Evolutionary conservation across 1,140 invertebrate genomes (phyloP).

Genomic region (Bombus turneri): DNA sequence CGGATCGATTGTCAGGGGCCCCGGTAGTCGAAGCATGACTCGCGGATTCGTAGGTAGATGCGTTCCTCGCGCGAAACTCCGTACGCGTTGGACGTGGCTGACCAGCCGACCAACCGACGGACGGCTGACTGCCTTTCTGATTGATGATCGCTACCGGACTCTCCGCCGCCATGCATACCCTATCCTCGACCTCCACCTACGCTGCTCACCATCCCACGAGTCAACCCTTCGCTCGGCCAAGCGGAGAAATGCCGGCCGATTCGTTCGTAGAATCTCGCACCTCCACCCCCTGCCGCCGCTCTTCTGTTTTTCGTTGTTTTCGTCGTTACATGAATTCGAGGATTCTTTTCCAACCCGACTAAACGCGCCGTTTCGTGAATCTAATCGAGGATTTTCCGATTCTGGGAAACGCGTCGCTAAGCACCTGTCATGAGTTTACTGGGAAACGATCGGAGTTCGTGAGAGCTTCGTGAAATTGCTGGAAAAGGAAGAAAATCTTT

Average conservation of each 20-base stretch:
- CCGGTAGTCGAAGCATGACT: conserved; percentile 67
- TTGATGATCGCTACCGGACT: conserved; percentile 81
- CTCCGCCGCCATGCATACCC: conserved; percentile 78
- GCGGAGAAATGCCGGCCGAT: conserved; percentile 43
- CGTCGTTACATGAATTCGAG: conserved; percentile 47
- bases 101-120: conserved; percentile 77
- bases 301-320: neutral
- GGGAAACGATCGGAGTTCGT: neutral
- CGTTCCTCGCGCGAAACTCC: conserved; percentile 66
- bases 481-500: too few relatives aligned
- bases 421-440: neutral
- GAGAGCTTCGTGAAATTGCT: neutral
- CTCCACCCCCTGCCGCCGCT: conserved; percentile 43
- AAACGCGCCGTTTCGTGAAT: conserved; percentile 22
- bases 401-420: neutral
- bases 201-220: conserved; percentile 42
- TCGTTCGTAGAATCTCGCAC: conserved; percentile 68
- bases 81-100: conserved; percentile 69
- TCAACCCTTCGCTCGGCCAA: conserved; percentile 49
- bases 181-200: conserved; percentile 70
- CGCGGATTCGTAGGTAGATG: conserved; percentile 66
- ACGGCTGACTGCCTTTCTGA: conserved; percentile 81
- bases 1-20: conserved; percentile 64
- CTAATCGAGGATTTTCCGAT: neutral
- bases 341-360: neutral